A percentile compares a stretch with the other conserved stretches of the same genome.
Evolutionary conservation across 2,113 vertebrate species (phyloP).

Genomic region (Melospiza melodia): DNA sequence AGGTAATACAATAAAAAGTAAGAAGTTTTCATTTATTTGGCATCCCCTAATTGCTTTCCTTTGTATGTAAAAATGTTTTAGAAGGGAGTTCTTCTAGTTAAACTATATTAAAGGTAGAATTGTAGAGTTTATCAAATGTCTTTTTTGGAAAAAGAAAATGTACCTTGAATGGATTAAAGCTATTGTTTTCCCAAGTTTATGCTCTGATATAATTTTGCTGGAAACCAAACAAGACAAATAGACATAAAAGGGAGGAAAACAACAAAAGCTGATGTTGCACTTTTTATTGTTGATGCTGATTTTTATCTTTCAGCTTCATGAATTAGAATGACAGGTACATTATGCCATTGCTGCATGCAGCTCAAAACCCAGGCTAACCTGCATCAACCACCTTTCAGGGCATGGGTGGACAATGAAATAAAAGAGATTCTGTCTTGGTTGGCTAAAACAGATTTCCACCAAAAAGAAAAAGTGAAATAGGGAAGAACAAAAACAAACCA

Average conservation of each 20-base stretch:
- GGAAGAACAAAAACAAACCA: neutral
- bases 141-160: neutral
- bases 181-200: neutral
- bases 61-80: neutral
- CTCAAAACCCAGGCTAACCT: neutral
- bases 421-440: neutral
- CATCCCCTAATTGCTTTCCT: neutral
- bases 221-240: neutral
- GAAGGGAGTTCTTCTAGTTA: neutral
- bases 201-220: neutral
- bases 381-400: neutral
- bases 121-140: neutral
- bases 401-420: neutral
- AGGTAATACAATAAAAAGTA: neutral
- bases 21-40: neutral
- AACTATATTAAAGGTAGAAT: neutral
- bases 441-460: neutral
- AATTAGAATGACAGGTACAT: neutral
- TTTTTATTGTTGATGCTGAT: neutral
- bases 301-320: neutral
- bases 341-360: neutral
- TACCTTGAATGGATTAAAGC: neutral
- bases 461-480: neutral
- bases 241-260: neutral
- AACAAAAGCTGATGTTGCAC: neutral